Evolutionary conservation across 1,140 invertebrate genomes (phyloP).

Genomic region (Drosophila athabasca): DNA sequence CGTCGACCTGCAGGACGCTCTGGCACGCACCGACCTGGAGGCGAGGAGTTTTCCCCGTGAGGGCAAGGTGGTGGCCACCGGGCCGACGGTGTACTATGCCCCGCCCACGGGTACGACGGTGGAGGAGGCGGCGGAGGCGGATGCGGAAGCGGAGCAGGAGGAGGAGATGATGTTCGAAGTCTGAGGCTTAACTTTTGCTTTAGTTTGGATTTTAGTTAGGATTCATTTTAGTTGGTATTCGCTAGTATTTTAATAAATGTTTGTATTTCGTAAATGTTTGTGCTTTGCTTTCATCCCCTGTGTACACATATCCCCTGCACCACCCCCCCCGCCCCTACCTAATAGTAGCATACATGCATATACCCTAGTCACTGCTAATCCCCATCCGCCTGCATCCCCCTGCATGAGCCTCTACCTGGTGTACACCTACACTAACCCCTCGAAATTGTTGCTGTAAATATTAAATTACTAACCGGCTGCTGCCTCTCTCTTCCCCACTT

Average conservation of each 20-base stretch:
- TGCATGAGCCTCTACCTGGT: conserved; percentile 17
- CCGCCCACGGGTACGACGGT: conserved; percentile 58
- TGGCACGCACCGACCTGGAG: conserved; percentile 68
- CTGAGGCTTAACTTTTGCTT: conserved; percentile 42
- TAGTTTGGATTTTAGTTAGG: conserved; percentile 8
- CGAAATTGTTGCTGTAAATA: conserved; percentile 63
- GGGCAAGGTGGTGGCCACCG: conserved; percentile 88
- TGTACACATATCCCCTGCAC: neutral
- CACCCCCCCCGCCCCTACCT: neutral
- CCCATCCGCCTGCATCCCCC: neutral
- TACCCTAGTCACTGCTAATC: conserved; percentile 14
- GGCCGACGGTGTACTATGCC: conserved; percentile 88
- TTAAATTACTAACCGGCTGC: conserved; percentile 57
- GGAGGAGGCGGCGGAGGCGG: conserved; percentile 15
- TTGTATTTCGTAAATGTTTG: conserved; percentile 61
- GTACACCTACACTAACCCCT: conserved; percentile 4
- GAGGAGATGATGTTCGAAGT: conserved; percentile 40
- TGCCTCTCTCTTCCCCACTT: conserved; percentile 38
- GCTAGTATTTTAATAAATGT: conserved; percentile 64
- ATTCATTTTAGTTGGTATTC: conserved; percentile 33
- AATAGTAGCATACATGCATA: conserved; percentile 11
- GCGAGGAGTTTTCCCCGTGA: conserved; percentile 83
- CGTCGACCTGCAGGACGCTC: conserved; percentile 84
- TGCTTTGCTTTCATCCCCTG: conserved; percentile 59
- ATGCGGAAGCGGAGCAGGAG: conserved; percentile 15